These are phyloP conservation scores for Podarcis cretensis DNA, from an alignment of 2,113 vertebrate genomes.

Conservation along the genomic window DNA sequence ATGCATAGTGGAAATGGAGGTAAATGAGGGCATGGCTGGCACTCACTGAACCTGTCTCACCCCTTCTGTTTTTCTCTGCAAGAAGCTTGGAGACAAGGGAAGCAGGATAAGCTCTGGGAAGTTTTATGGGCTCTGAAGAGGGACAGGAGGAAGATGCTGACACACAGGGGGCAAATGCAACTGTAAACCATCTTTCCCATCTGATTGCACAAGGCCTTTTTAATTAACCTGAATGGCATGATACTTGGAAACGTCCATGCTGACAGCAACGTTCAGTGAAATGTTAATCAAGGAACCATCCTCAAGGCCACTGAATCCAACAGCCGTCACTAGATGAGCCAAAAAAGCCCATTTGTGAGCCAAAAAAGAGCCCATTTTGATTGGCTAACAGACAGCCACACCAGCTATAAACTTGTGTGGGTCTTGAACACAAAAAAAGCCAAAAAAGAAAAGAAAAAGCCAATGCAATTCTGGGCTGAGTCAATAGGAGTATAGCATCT, in stretches of 20 bases:
- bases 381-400: not conserved
- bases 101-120: not conserved
- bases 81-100: not conserved
- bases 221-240: not conserved
- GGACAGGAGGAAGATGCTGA: not conserved
- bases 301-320: not conserved
- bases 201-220: not conserved
- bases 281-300: not conserved
- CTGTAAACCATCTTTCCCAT: not conserved
- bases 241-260: not conserved
- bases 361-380: too few species aligned
- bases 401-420: not conserved
- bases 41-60: too few species aligned
- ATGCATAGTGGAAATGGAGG: not conserved
- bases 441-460: too few species aligned
- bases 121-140: not conserved
- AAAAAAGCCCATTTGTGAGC: not conserved
- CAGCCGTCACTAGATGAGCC: not conserved
- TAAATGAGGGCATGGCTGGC: not conserved
- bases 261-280: not conserved
- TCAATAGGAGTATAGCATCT: too few species aligned
- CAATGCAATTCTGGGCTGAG: too few species aligned
- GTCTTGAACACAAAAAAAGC: not conserved
- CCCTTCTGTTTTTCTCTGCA: not conserved
- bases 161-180: not conserved